phyloP scores from a whole-genome alignment of 2,797 vertebrate species.

The Helostoma temminkii region DNA sequence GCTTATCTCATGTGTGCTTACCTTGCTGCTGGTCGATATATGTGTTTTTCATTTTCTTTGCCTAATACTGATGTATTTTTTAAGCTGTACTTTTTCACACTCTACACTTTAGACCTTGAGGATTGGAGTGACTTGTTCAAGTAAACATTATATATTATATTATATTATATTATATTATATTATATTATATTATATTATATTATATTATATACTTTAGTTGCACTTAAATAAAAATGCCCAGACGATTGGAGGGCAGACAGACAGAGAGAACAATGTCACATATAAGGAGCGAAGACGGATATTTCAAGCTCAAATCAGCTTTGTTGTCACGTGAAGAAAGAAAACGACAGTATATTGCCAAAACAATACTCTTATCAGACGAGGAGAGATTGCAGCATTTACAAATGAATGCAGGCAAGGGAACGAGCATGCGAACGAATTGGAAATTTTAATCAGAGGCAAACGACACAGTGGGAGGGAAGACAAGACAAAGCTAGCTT shows the following conservation, averaged over 20 bases:
- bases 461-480: conserved; percentile 19
- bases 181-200: no score
- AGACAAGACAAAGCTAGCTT: conserved; percentile 46
- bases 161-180: no score
- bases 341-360: conserved; percentile 1
- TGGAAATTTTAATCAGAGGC: conserved; percentile 25
- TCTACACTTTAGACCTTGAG: neutral
- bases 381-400: conserved; percentile 5
- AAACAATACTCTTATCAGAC: neutral
- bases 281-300: neutral
- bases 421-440: conserved; percentile 14
- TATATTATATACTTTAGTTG: no score
- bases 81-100: conserved; percentile 2
- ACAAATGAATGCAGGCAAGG: neutral
- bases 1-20: neutral
- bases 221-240: conserved; percentile 1
- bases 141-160: no score
- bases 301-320: conserved; percentile 1
- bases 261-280: neutral
- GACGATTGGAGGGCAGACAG: neutral
- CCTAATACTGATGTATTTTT: no score
- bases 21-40: neutral
- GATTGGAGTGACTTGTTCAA: conserved; percentile 14
- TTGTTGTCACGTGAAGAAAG: neutral
- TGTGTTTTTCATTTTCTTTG: conserved; percentile 12